Evolutionary conservation across 2,888 invertebrate genomes (phyloP), one percentile per base, ranked within the genome.

Genomic region (Caenorhabditis doughertyi): DNA sequence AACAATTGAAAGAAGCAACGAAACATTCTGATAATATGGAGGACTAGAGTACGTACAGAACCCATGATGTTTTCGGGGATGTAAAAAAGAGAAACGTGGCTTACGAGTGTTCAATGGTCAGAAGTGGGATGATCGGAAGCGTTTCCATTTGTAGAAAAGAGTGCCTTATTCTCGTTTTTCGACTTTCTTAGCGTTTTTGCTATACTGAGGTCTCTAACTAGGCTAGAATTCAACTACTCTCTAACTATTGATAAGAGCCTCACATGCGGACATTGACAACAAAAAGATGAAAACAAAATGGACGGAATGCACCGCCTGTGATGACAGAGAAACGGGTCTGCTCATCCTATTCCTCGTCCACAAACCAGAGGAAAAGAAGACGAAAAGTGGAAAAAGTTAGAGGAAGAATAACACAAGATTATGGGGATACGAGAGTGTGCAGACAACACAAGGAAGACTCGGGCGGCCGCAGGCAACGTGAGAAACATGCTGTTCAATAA

Each of bases 381-480:
- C 8, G 25, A 55, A 23, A 80, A 35, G 53, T 25, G 32, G 39
- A 35, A 13, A 55, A 29, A 70, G 49, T 25, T 11, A 44, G 32
- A 55, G 44, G 56, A 44, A 32, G 5, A n/a, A 68, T 16, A 5
- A 53, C 2, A 21, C 9, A 25, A 65, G 39, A 74, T 16, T 8
- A 9, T 7, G 29, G 5, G 56, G 23, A 47, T 35, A 25, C n/a
- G 18, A 32, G 62, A 53, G 42, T 27, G 25, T 21, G 25, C 9
- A 32, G 56, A 32, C 23, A 32, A 11, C 25, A 11, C 18, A 13
- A 60, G 51, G 23, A 55, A 18, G 11, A 77, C 53, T 77, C 77
- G 77, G 77, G 77, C 77, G 77, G 77, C 25, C 68, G 62, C n/a
- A 5, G 51, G 35, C 51, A 80, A 74, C 80, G 80, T 80, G 80